Evolutionary conservation across 2,797 vertebrate species (phyloP).

Genomic region (Zalophus californianus): DNA sequence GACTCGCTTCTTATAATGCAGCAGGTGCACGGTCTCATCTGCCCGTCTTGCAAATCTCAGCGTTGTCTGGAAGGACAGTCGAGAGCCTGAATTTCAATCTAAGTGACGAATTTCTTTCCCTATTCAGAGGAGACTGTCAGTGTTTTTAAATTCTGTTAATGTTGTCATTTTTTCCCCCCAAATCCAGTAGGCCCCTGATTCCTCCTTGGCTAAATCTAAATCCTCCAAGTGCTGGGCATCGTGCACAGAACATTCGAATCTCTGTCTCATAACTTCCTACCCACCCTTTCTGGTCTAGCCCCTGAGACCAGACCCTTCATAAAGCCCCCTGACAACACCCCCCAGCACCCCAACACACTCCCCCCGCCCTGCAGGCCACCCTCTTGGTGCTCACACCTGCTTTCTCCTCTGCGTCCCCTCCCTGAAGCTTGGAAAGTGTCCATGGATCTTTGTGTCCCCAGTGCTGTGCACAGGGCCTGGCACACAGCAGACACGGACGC

Average conservation of each 20-base stretch:
- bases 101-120: neutral
- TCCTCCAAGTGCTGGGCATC: rapidly evolving
- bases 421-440: rapidly evolving
- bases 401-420: rapidly evolving
- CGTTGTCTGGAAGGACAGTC: rapidly evolving
- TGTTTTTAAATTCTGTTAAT: rapidly evolving
- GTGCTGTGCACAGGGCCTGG: neutral
- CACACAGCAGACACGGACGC: rapidly evolving
- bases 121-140: rapidly evolving
- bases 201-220: rapidly evolving
- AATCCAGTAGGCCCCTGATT: rapidly evolving
- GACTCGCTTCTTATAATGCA: rapidly evolving
- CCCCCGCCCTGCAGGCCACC: rapidly evolving
- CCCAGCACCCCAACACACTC: rapidly evolving
- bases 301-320: too few species aligned
- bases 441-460: neutral
- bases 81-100: rapidly evolving
- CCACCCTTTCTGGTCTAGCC: rapidly evolving
- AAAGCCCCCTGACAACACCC: neutral
- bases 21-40: rapidly evolving
- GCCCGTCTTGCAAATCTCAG: neutral
- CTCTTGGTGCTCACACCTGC: rapidly evolving
- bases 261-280: rapidly evolving
- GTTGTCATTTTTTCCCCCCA: neutral
- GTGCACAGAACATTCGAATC: rapidly evolving